Percentiles rank a stretch among this genome's conserved stretches.
Evolutionary conservation across 2,888 invertebrate species (phyloP).

Genomic region (Drosophila birchii): DNA sequence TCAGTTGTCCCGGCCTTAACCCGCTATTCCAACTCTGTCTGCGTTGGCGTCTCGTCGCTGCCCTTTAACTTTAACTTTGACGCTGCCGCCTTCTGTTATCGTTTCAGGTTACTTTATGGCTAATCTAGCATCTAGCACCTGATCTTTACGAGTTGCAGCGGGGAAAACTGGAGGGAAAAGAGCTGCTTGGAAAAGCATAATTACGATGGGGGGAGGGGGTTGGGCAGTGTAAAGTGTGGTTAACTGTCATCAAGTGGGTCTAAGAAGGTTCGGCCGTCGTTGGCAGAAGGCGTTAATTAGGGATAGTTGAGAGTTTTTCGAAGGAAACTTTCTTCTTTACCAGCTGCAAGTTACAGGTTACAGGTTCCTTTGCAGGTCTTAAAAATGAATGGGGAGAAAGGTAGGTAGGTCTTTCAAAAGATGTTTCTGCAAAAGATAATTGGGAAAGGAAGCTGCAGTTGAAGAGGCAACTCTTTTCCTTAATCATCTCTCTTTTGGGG

Average conservation of each 20-base stretch:
- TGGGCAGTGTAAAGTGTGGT: constrained; percentile 22
- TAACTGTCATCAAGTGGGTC: constrained; percentile 46
- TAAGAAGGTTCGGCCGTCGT: constrained; percentile 17
- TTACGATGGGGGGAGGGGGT: constrained; percentile 14
- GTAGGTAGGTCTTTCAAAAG: constrained; percentile 24
- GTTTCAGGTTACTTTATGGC: constrained; percentile 36
- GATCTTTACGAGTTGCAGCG: constrained; percentile 29
- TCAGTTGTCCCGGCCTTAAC: constrained; percentile 12
- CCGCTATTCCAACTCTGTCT: constrained; percentile 27
- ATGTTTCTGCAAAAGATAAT: constrained; percentile 8
- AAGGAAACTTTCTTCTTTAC: constrained; percentile 21
- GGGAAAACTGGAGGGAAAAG: constrained; percentile 4
- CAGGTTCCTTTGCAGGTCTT: constrained; percentile 8
- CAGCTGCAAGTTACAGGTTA: neutral
- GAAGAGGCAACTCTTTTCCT: neutral
- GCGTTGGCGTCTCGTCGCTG: constrained; percentile 56
- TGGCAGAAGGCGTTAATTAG: constrained; percentile 43
- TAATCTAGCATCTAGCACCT: constrained; percentile 54
- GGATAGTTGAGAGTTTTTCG: constrained; percentile 29
- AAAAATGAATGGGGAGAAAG: constrained; percentile 36
- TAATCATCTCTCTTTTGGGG: neutral
- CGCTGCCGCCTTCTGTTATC: constrained; percentile 42
- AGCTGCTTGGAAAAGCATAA: constrained; percentile 7
- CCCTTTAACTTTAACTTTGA: constrained; percentile 63
- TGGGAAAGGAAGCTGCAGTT: constrained; percentile 17